Conservation (phyloP, 2,888 invertebrate genomes). For the Axea sp. region DNA sequence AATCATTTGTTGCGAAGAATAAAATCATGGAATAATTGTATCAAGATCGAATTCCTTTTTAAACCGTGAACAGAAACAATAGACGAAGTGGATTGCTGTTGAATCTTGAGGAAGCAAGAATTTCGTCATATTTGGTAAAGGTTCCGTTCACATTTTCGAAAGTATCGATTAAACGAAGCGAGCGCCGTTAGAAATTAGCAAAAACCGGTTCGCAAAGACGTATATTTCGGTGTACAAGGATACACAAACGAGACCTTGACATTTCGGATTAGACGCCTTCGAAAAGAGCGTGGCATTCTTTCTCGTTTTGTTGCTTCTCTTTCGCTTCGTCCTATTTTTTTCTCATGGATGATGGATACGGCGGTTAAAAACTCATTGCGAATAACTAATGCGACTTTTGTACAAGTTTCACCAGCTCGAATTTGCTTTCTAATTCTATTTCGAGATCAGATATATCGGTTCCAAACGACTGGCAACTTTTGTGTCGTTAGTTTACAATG, state of each 20-base stretch:
- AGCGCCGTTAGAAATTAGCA: constrained; percentile 40
- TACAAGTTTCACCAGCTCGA: constrained; percentile 19
- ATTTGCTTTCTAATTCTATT: constrained; percentile 39
- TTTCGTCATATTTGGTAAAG: constrained; percentile 39
- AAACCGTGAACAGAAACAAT: too few species aligned
- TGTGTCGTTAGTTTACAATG: constrained; percentile 10
- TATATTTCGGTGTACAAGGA: constrained; percentile 20
- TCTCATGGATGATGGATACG: background rate
- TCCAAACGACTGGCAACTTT: constrained; percentile 3
- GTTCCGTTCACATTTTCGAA: constrained; percentile 42
- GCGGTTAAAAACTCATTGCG: constrained; percentile 20
- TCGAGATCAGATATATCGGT: constrained; percentile 5
- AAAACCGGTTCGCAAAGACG: constrained; percentile 14
- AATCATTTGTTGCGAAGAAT: too few species aligned
- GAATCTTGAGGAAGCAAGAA: constrained; percentile 12
- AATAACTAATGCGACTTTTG: constrained; percentile 17
- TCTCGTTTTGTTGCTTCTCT: constrained; percentile 2
- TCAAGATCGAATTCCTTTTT: too few species aligned
- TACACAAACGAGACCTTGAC: constrained; percentile 21
- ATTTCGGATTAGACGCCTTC: constrained; percentile 28
- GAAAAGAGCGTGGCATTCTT: constrained; percentile 8
- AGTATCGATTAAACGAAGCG: constrained; percentile 17
- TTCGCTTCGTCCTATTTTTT: constrained; percentile 4
- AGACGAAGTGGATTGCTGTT: too few species aligned
- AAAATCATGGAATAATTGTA: too few species aligned